These are phyloP conservation scores for Cygnus atratus DNA, from an alignment of 2,113 vertebrate species.

Conservation along the genomic window DNA sequence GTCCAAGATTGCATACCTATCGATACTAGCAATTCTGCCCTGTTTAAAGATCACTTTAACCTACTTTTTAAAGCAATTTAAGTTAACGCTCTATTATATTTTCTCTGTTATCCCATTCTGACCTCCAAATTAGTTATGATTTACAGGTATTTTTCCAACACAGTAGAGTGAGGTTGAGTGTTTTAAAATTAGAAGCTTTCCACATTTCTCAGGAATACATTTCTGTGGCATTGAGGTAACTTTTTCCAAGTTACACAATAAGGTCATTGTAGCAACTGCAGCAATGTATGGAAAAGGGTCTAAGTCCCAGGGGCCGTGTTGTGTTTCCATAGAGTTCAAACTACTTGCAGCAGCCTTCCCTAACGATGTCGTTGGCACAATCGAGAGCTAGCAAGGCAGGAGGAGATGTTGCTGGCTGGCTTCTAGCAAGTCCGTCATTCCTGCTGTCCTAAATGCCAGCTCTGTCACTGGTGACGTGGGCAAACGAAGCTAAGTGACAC, in stretches of 20 bases:
- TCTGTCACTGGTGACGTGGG: neutral
- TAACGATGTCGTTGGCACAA: neutral
- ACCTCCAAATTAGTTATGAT: neutral
- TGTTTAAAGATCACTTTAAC: neutral
- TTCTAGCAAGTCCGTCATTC: fast-evolving
- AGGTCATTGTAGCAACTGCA: neutral
- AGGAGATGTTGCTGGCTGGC: neutral
- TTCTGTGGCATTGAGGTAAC: slow-evolving; percentile 1
- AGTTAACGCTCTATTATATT: neutral
- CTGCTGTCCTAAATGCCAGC: neutral
- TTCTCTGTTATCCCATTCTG: neutral
- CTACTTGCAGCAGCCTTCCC: neutral
- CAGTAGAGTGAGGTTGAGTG: neutral
- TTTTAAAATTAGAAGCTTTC: slow-evolving; percentile 21
- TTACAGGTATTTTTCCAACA: slow-evolving; percentile 1
- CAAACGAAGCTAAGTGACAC: neutral
- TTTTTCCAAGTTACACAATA: slow-evolving; percentile 1
- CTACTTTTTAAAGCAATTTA: neutral
- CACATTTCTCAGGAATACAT: neutral
- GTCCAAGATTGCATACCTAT: neutral
- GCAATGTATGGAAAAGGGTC: neutral
- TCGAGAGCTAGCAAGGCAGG: neutral
- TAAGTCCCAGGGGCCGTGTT: neutral
- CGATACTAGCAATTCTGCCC: neutral
- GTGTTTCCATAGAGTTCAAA: slow-evolving; percentile 31